Base-by-base conservation (phyloP, 2,888 invertebrate species). In the Athalia cordata region DNA sequence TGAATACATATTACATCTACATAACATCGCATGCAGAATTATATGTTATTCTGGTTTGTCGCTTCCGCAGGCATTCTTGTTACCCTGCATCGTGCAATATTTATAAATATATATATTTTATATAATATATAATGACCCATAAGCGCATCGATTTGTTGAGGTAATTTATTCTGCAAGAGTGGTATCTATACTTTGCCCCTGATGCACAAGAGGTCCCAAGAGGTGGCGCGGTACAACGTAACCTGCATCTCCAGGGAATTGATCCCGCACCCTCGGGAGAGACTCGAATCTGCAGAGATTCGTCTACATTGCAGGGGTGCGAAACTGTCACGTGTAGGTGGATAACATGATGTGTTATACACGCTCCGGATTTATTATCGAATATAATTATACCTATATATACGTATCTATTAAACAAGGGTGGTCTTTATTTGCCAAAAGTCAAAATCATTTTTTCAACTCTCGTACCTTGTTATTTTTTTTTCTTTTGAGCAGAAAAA, bases 71-170 rank as follows among this genome's bases (percentile, higher is more conserved):
- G 29, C 0, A 29, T 29, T 29, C 0, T 29, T 29, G n/a, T n/a
- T n/a, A n/a, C n/a, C n/a, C n/a, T n/a, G n/a, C n/a, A n/a, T n/a
- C n/a, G n/a, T n/a, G n/a, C 29, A 29, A 29, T 29, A 29, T 29
- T 29, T 29, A 29, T 29, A 45, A 13, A 57, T 59, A 47, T 59
- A 59, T 72, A 47, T 57, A 72, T 72, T 72, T 52, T 13, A 72
- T 72, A 72, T 72, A 72, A 43, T 29, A 29, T 29, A 47, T 75
- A 75, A 75, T 75, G 62, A 75, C 75, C 75, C 50, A 45, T 75
- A 75, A 75, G 75, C 75, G 62, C 62, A 75, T 75, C 75, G 75
- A 75, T 75, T 75, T 62, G 75, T 75, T 64, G 75, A 50, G 15
- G 75, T 62, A 75, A 75, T 75, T 75, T 61, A 75, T 75, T 72